Conservation (phyloP, 2,888 invertebrate species). For the Ochropleura plecta region DNA sequence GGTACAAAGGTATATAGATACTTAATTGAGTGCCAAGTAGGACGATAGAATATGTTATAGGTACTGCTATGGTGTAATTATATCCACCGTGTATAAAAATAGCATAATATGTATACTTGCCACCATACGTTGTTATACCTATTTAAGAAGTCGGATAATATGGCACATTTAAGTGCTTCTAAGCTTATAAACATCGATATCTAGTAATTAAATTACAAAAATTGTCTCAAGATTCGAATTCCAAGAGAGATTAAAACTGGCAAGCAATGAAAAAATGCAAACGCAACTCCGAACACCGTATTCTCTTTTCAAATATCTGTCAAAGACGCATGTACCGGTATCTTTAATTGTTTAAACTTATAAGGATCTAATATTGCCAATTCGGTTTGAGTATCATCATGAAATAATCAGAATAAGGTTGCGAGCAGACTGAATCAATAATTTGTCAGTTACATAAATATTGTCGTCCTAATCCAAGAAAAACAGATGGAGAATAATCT, state of each 20-base stretch:
- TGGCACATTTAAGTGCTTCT: too few species aligned
- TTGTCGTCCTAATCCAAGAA: background rate
- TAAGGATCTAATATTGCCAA: background rate
- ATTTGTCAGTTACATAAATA: background rate
- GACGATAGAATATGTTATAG: background rate
- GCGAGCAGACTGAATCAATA: background rate
- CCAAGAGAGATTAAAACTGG: too few species aligned
- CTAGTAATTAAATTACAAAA: too few species aligned
- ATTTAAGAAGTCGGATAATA: too few species aligned
- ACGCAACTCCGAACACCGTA: background rate
- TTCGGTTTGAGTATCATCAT: background rate
- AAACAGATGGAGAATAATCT: background rate
- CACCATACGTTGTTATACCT: background rate
- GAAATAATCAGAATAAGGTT: background rate
- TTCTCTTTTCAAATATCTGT: background rate
- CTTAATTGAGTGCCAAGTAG: slow-evolving; percentile 10
- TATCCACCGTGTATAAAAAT: background rate
- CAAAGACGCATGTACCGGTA: background rate
- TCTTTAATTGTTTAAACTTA: too few species aligned
- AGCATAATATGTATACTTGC: too few species aligned
- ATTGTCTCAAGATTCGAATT: too few species aligned
- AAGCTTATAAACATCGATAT: too few species aligned
- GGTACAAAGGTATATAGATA: slow-evolving; percentile 25
- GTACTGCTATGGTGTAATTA: background rate
- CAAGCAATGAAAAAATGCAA: too few species aligned